Conservation (phyloP, 2,113 vertebrate genomes). For the Syrrhaptes paradoxus region DNA sequence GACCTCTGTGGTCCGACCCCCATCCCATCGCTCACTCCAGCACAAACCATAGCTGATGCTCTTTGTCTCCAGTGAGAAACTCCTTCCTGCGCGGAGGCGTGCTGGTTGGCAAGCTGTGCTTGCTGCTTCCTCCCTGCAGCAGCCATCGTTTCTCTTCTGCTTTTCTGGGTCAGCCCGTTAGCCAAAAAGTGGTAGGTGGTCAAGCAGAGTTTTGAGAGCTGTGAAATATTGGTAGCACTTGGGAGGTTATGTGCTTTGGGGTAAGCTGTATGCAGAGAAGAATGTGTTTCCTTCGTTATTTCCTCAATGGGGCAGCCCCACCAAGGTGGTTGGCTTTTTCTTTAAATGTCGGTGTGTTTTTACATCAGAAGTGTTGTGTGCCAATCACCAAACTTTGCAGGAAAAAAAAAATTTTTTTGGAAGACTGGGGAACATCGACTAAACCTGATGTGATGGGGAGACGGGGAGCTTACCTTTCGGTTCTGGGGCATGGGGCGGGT, state of each 20-base stretch:
- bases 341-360: not conserved
- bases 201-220: not conserved
- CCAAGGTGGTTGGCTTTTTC: not conserved
- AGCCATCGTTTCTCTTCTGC: not conserved
- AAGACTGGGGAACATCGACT: not conserved
- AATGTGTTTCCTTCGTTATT: not conserved
- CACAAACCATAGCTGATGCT: not conserved
- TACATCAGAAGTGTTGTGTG: not conserved
- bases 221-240: not conserved
- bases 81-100: not conserved
- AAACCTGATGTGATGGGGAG: not conserved
- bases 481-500: not conserved
- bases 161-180: constrained; percentile 48
- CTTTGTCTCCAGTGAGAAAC: not conserved
- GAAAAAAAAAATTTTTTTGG: not conserved
- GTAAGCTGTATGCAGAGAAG: not conserved
- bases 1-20: not conserved
- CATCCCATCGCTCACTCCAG: not conserved
- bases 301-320: not conserved
- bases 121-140: not conserved
- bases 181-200: not conserved
- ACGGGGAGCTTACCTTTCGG: not conserved
- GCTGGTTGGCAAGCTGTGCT: not conserved
- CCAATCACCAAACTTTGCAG: not conserved
- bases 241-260: not conserved